phyloP scores from a whole-genome alignment of 64 coral and sea anemone genomes.

The Actinia tenebrosa region DNA sequence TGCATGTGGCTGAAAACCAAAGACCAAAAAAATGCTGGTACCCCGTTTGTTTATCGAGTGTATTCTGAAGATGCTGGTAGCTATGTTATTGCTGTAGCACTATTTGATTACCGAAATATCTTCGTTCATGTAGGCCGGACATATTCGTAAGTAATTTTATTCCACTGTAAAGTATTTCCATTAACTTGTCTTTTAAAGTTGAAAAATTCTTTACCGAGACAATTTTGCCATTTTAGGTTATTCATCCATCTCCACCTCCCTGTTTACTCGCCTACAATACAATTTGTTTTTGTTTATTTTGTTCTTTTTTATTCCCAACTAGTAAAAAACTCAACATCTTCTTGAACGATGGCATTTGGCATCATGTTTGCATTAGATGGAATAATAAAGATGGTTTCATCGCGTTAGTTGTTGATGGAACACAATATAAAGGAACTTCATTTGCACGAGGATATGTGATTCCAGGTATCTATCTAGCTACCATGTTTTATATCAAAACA shows the following conservation, averaged over 20 bases:
- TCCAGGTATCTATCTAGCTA: background rate
- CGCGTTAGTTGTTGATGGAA: background rate
- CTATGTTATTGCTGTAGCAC: background rate
- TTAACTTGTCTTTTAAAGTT: too few species aligned
- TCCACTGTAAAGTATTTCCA: background rate
- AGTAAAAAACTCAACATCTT: background rate
- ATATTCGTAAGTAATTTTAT: background rate
- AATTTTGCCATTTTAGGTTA: too few species aligned
- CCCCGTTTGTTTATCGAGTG: background rate
- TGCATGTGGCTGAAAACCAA: conserved; percentile 54
- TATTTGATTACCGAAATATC: background rate
- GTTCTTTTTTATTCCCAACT: background rate
- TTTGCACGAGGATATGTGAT: background rate
- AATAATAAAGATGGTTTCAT: background rate
- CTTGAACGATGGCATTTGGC: background rate
- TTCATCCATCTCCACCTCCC: too few species aligned
- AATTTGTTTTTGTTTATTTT: too few species aligned
- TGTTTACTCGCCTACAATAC: background rate
- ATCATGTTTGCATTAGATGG: background rate
- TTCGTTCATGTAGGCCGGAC: background rate
- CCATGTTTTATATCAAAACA: too few species aligned
- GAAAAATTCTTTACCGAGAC: too few species aligned
- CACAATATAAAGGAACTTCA: background rate
- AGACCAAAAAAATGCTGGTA: background rate
- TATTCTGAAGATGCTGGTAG: background rate